These are phyloP conservation scores for Tetanocera ferruginea DNA, from an alignment of 2,888 invertebrate genomes.

Conservation along the genomic window DNA sequence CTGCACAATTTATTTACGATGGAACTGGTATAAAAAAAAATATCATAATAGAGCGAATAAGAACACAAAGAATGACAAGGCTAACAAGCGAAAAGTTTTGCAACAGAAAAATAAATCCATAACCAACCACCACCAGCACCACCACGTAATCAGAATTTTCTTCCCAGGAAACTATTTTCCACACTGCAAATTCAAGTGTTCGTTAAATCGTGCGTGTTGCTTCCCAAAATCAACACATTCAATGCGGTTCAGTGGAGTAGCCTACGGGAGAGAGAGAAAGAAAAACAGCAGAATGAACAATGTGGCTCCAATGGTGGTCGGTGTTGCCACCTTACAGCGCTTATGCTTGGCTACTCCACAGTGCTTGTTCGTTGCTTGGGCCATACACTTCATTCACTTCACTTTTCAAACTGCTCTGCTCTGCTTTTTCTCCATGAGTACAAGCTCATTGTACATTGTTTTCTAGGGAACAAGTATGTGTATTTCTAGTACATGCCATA, in stretches of 20 bases:
- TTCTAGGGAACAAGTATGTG: not conserved
- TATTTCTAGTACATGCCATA: constrained; percentile 25
- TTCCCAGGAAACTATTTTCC: constrained; percentile 4
- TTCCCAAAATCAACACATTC: constrained; percentile 27
- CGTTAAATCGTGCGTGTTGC: constrained; percentile 2
- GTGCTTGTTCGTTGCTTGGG: not conserved
- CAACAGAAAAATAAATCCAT: not conserved
- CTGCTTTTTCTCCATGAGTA: not conserved
- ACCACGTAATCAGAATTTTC: not conserved
- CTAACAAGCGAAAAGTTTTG: constrained; percentile 5
- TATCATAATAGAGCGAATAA: not conserved
- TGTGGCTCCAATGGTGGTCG: constrained; percentile 14
- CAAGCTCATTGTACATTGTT: not conserved
- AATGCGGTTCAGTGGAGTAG: constrained; percentile 32
- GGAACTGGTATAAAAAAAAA: not conserved
- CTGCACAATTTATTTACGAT: not conserved
- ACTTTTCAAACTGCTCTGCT: not conserved
- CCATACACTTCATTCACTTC: too few species aligned
- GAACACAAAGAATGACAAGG: not conserved
- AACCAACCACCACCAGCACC: not conserved
- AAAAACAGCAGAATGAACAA: not conserved
- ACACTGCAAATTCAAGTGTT: not conserved
- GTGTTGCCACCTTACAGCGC: not conserved
- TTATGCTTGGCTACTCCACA: not conserved
- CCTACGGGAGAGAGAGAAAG: not conserved